phyloP scores from a whole-genome alignment of 1,140 invertebrate species.

The Macrobrachium rosenbergii region DNA sequence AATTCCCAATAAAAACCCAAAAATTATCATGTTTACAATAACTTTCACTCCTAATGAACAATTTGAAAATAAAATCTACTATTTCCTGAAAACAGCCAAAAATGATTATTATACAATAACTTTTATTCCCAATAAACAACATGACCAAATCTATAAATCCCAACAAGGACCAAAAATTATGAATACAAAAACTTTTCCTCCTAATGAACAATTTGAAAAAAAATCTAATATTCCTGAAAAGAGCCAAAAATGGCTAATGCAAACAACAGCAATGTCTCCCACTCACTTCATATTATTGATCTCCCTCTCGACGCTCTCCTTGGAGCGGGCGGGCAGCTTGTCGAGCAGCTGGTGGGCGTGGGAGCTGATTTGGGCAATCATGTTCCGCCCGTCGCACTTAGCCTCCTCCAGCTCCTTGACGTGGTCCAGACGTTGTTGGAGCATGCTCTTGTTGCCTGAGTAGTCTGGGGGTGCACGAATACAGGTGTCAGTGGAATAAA shows the following conservation, averaged over 20 bases:
- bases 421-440: slow-evolving; percentile 59
- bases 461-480: slow-evolving; percentile 75
- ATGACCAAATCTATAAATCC: too few relatives aligned
- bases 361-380: slow-evolving; percentile 62
- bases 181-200: too few relatives aligned
- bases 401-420: slow-evolving; percentile 51
- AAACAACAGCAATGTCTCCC: background rate
- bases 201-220: background rate
- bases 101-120: too few relatives aligned
- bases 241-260: background rate
- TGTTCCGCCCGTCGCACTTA: slow-evolving; percentile 60
- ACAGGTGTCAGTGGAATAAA: slow-evolving; percentile 4
- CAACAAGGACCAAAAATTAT: too few relatives aligned
- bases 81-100: too few relatives aligned
- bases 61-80: too few relatives aligned
- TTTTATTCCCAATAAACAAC: too few relatives aligned
- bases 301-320: slow-evolving; percentile 86
- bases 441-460: slow-evolving; percentile 76
- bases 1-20: too few relatives aligned
- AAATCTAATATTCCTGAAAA: background rate
- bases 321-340: slow-evolving; percentile 80
- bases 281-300: slow-evolving; percentile 79
- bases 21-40: too few relatives aligned
- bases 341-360: slow-evolving; percentile 71
- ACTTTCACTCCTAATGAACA: too few relatives aligned